Conservation (phyloP, 2,888 invertebrate genomes). For the Hyposoter dolosus region DNA sequence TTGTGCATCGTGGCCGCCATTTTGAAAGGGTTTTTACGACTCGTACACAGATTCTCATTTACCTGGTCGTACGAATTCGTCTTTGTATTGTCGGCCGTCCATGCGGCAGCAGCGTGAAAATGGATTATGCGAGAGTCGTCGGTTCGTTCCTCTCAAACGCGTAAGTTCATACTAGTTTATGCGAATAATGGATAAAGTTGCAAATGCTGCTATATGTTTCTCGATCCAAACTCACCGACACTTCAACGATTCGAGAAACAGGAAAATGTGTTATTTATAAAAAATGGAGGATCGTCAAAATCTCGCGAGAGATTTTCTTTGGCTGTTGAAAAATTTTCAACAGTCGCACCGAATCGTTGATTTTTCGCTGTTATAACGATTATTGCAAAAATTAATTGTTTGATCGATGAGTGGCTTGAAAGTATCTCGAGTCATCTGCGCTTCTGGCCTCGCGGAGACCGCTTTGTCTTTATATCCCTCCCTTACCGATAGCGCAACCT, state of each 20-base stretch:
- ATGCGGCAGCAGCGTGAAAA: slow-evolving; percentile 61
- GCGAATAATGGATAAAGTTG: background rate
- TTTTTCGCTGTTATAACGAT: background rate
- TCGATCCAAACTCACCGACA: background rate
- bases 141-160: slow-evolving; percentile 22
- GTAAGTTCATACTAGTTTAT: slow-evolving; percentile 11
- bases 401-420: background rate
- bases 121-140: slow-evolving; percentile 67
- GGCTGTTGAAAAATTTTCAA: too few species aligned
- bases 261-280: slow-evolving; percentile 6
- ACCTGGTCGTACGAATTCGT: slow-evolving; percentile 12
- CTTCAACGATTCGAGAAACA: background rate
- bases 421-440: background rate
- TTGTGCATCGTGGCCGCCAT: slow-evolving; percentile 70
- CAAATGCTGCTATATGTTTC: background rate
- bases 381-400: background rate
- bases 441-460: background rate
- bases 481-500: background rate
- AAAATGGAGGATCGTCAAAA: background rate
- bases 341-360: background rate
- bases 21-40: slow-evolving; percentile 74
- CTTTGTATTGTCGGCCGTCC: slow-evolving; percentile 46
- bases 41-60: background rate
- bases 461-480: background rate
- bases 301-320: background rate